phyloP scores from a whole-genome alignment of 2,888 invertebrate species.

The Bedellia somnulentella region DNA sequence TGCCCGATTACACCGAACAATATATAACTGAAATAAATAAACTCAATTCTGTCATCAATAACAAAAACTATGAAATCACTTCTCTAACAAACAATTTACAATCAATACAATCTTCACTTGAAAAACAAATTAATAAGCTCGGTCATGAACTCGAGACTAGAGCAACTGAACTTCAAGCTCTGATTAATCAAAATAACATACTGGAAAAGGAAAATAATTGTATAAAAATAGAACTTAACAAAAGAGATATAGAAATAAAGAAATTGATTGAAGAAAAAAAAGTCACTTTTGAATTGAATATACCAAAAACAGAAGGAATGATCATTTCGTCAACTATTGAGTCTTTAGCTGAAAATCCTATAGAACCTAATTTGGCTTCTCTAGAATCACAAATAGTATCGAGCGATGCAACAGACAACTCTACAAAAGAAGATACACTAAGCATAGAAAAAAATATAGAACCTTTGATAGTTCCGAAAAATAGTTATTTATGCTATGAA shows the following conservation, averaged over 20 bases:
- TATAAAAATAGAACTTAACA: slow-evolving; percentile 19
- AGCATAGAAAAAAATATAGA: slow-evolving; percentile 24
- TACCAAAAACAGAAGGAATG: slow-evolving; percentile 55
- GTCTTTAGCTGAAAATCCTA: slow-evolving; percentile 24
- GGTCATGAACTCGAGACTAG: slow-evolving; percentile 22
- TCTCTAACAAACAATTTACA: slow-evolving; percentile 27
- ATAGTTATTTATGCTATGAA: slow-evolving; percentile 55
- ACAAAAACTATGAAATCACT: slow-evolving; percentile 48
- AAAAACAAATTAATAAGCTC: slow-evolving; percentile 30
- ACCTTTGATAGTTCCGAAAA: slow-evolving; percentile 49
- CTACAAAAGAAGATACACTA: slow-evolving; percentile 10
- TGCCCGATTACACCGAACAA: slow-evolving; percentile 48
- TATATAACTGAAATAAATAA: slow-evolving; percentile 61
- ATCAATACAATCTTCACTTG: slow-evolving; percentile 23
- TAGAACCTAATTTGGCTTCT: slow-evolving; percentile 20
- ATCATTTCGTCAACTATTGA: slow-evolving; percentile 49
- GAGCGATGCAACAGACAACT: slow-evolving; percentile 14
- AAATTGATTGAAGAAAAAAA: slow-evolving; percentile 35
- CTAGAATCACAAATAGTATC: slow-evolving; percentile 46
- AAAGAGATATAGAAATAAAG: slow-evolving; percentile 36
- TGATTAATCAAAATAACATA: slow-evolving; percentile 17
- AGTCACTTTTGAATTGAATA: slow-evolving; percentile 47
- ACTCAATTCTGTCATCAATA: slow-evolving; percentile 47
- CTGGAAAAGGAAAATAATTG: slow-evolving; percentile 24
- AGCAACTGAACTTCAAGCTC: slow-evolving; percentile 16